phyloP scores from a whole-genome alignment of 1,140 invertebrate genomes.

The Nephila pilipes region DNA sequence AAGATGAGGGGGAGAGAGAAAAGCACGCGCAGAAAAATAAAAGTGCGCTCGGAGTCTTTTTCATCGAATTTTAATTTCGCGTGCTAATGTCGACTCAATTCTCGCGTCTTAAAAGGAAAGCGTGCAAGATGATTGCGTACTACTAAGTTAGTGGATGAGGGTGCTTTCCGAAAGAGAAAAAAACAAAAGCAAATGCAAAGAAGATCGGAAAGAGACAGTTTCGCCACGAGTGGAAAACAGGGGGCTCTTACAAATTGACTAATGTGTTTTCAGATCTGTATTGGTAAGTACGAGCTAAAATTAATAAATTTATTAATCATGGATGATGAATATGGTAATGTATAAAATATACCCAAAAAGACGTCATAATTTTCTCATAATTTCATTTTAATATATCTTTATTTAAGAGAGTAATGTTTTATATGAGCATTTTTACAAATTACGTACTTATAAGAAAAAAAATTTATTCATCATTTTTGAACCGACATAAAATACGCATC shows the following conservation, averaged over 20 bases:
- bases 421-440: too few species aligned
- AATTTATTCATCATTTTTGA: too few species aligned
- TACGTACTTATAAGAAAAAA: too few species aligned
- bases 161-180: not conserved
- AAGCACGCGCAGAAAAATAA: not conserved
- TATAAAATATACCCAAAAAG: too few species aligned
- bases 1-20: not conserved
- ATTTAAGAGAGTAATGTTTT: too few species aligned
- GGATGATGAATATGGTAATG: too few species aligned
- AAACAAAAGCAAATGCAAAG: slow-evolving; percentile 29
- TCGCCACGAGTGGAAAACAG: not conserved
- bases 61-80: slow-evolving; percentile 72
- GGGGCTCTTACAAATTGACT: not conserved
- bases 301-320: too few species aligned
- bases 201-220: slow-evolving; percentile 39
- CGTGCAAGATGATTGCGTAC: slow-evolving; percentile 55
- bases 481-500: too few species aligned
- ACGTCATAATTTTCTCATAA: too few species aligned
- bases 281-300: too few species aligned
- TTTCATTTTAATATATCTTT: too few species aligned
- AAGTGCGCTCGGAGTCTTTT: slow-evolving; percentile 39
- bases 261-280: not conserved
- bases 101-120: slow-evolving; percentile 11
- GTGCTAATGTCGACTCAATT: slow-evolving; percentile 75
- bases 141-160: slow-evolving; percentile 17